Evolutionary conservation across 2,888 invertebrate genomes (phyloP).

Genomic region (Chymomyza procnemis): DNA sequence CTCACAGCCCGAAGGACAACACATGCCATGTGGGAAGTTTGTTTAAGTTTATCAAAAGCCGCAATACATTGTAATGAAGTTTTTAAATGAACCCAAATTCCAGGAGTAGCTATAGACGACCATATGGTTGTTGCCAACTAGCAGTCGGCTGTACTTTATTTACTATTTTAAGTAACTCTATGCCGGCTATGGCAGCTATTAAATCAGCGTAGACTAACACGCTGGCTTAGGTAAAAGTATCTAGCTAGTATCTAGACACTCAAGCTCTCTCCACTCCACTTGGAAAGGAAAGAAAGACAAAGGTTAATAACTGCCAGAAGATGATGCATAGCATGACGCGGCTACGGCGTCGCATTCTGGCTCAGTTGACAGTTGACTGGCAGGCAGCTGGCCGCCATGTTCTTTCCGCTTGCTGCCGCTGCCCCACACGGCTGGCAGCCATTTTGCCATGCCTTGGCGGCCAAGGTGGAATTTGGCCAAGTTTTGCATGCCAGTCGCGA

Average conservation of each 20-base stretch:
- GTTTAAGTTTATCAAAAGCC: constrained; percentile 7
- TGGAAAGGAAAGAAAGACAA: constrained; percentile 31
- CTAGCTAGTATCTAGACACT: constrained; percentile 38
- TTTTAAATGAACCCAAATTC: neutral
- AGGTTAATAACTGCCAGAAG: constrained; percentile 72
- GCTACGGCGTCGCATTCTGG: constrained; percentile 38
- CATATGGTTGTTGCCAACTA: neutral
- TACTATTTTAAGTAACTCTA: constrained; percentile 54
- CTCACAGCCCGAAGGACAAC: neutral
- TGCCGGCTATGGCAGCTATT: constrained; percentile 37
- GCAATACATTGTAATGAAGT: neutral
- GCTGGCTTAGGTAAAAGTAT: constrained; percentile 38
- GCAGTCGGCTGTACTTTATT: constrained; percentile 31
- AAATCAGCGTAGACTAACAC: constrained; percentile 48
- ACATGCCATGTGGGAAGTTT: neutral
- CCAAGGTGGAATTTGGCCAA: constrained; percentile 60
- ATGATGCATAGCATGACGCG: constrained; percentile 70
- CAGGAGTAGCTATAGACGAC: too few relatives aligned
- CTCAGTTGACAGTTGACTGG: constrained; percentile 68
- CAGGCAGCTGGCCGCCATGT: constrained; percentile 34
- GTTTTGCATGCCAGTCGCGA: constrained; percentile 51
- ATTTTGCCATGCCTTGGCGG: constrained; percentile 66
- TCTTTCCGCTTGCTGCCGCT: neutral
- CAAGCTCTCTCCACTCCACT: neutral
- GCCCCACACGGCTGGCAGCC: constrained; percentile 58